A percentile compares a stretch with the other conserved stretches of the same genome.
These are phyloP conservation scores for Embidobia sp. DNA, from an alignment of 2,888 invertebrate genomes.

Conservation along the genomic window DNA sequence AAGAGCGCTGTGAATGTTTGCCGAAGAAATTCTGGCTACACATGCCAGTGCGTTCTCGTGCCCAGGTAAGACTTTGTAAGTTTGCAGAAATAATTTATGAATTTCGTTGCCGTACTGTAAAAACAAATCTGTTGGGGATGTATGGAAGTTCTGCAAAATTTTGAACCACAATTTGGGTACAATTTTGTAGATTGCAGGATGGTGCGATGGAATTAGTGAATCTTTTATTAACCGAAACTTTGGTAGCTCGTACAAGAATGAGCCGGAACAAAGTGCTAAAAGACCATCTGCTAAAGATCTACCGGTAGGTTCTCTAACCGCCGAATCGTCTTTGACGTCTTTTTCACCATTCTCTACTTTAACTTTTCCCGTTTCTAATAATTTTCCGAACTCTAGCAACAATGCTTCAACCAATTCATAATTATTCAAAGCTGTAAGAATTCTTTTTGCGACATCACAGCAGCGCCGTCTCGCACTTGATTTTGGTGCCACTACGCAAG, in stretches of 20 bases:
- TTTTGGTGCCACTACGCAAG: constrained; percentile 86
- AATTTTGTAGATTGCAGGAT: constrained; percentile 85
- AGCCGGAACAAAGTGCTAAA: constrained; percentile 83
- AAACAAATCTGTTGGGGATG: constrained; percentile 85
- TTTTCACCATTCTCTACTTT: constrained; percentile 81
- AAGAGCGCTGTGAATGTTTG: constrained; percentile 86
- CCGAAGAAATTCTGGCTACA: constrained; percentile 86
- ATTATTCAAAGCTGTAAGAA: constrained; percentile 85
- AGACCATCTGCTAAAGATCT: constrained; percentile 84
- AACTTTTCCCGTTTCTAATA: constrained; percentile 86
- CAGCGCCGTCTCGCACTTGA: constrained; percentile 86
- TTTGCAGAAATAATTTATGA: constrained; percentile 85
- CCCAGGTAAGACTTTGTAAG: constrained; percentile 83
- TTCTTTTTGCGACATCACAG: constrained; percentile 84
- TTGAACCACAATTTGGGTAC: constrained; percentile 87
- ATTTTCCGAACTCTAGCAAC: constrained; percentile 85
- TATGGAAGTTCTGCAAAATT: constrained; percentile 84
- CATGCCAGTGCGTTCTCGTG: constrained; percentile 89
- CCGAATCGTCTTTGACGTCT: constrained; percentile 78
- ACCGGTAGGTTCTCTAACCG: constrained; percentile 82
- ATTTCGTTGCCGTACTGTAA: constrained; percentile 84
- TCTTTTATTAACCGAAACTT: constrained; percentile 85
- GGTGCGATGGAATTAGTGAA: constrained; percentile 88
- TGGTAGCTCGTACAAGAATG: constrained; percentile 79
- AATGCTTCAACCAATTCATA: constrained; percentile 85